Evolutionary conservation across 1,140 invertebrate genomes (phyloP).

Genomic region (Onthophagus taurus): DNA sequence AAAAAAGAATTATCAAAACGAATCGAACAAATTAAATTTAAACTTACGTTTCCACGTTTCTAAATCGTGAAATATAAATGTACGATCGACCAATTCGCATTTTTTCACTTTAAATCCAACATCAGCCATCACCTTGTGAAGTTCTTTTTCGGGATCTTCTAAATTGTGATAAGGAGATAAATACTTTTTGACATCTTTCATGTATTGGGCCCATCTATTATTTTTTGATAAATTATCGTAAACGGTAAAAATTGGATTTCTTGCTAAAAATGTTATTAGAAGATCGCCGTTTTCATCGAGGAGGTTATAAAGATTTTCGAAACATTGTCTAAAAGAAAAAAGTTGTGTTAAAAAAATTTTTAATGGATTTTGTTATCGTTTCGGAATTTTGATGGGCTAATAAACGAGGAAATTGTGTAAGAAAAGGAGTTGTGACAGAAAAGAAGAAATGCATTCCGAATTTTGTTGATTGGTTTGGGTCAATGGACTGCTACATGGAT

Average conservation of each 20-base stretch:
- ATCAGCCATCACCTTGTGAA: slow-evolving; percentile 50
- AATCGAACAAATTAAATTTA: background rate
- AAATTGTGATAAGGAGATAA: slow-evolving; percentile 57
- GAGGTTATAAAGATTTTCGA: slow-evolving; percentile 55
- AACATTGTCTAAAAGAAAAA: slow-evolving; percentile 44
- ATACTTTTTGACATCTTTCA: slow-evolving; percentile 53
- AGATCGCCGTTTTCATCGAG: slow-evolving; percentile 56
- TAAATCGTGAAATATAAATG: slow-evolving; percentile 53
- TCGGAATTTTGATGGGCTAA: background rate
- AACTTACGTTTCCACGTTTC: slow-evolving; percentile 48
- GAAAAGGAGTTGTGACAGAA: background rate
- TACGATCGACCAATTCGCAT: slow-evolving; percentile 52
- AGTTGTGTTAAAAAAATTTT: background rate
- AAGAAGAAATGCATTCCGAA: background rate
- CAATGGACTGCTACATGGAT: too few relatives aligned
- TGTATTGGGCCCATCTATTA: slow-evolving; percentile 53
- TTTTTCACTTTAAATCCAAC: slow-evolving; percentile 56
- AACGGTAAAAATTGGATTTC: slow-evolving; percentile 61
- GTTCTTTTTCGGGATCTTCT: slow-evolving; percentile 49
- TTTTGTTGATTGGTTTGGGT: too few relatives aligned
- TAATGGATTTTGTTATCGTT: background rate
- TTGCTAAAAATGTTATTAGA: slow-evolving; percentile 58
- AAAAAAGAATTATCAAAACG: slow-evolving; percentile 15
- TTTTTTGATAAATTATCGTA: slow-evolving; percentile 51
- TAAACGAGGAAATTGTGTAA: background rate